Percentiles rank a stretch among this genome's conserved stretches.
phyloP scores from a whole-genome alignment of 2,888 invertebrate species.

The Thymelicus acteon region DNA sequence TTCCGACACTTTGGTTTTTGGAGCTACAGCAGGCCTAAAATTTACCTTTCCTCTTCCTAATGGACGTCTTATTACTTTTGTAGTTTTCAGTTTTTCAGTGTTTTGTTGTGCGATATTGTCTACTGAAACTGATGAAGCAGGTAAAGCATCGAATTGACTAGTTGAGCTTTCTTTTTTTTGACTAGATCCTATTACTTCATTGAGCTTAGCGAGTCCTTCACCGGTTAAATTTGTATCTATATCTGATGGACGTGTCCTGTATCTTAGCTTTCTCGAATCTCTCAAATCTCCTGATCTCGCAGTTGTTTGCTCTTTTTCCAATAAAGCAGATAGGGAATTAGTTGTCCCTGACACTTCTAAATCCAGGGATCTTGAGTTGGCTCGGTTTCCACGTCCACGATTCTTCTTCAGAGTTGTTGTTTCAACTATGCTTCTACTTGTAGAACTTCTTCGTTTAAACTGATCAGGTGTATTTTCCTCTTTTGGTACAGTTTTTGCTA shows the following conservation, averaged over 20 bases:
- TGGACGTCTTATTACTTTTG: slow-evolving; percentile 66
- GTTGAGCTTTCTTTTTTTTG: slow-evolving; percentile 62
- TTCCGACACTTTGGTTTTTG: slow-evolving; percentile 61
- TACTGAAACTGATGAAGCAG: slow-evolving; percentile 51
- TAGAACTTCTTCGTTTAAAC: slow-evolving; percentile 63
- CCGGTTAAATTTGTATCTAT: slow-evolving; percentile 74
- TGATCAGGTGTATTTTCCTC: slow-evolving; percentile 57
- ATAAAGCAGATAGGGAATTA: slow-evolving; percentile 63
- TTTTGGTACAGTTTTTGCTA: slow-evolving; percentile 57
- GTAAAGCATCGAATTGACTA: slow-evolving; percentile 68
- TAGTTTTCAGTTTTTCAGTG: slow-evolving; percentile 62
- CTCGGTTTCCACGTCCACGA: slow-evolving; percentile 62
- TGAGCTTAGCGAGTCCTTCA: slow-evolving; percentile 60
- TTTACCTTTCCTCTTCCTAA: slow-evolving; percentile 58
- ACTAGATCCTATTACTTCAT: slow-evolving; percentile 72
- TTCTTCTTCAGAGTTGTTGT: slow-evolving; percentile 50
- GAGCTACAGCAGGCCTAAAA: slow-evolving; percentile 52
- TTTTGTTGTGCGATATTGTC: slow-evolving; percentile 45
- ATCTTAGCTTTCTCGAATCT: slow-evolving; percentile 68
- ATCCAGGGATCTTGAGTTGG: slow-evolving; percentile 61
- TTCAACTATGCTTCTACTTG: slow-evolving; percentile 53
- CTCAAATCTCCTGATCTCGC: slow-evolving; percentile 62
- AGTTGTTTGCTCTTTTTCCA: slow-evolving; percentile 62
- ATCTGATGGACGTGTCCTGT: slow-evolving; percentile 65
- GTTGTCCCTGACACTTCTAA: slow-evolving; percentile 70